Evolutionary conservation across 2,113 vertebrate genomes (phyloP).

Genomic region (Eleginops maclovinus): DNA sequence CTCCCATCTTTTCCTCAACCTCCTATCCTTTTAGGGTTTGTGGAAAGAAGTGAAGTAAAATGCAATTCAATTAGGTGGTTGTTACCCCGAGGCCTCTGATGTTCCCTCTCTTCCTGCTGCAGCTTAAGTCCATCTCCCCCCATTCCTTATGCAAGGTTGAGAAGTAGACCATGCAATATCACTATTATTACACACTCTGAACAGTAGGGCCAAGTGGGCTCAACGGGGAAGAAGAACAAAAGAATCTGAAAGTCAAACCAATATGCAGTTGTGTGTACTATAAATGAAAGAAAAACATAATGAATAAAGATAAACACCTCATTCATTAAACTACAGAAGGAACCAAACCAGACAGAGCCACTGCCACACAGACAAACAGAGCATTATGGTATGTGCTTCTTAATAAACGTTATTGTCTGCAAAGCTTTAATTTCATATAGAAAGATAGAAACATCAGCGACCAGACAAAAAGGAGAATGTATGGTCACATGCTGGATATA

Average conservation of each 20-base stretch:
- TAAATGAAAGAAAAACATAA: background rate
- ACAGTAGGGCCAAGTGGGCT: conserved; percentile 36
- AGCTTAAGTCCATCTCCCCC: conserved; percentile 35
- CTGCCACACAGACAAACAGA: background rate
- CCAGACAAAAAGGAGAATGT: too few relatives aligned
- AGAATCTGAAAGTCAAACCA: background rate
- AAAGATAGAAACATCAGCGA: background rate
- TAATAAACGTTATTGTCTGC: background rate
- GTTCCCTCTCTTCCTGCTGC: conserved; percentile 61
- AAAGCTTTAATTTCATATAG: background rate
- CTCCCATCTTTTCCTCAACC: conserved; percentile 34
- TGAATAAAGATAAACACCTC: background rate
- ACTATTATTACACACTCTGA: conserved; percentile 51
- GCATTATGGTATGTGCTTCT: background rate
- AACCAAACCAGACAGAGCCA: background rate
- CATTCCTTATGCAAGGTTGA: conserved; percentile 70
- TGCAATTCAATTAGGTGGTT: conserved; percentile 75
- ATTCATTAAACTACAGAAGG: background rate
- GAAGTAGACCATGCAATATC: conserved; percentile 65
- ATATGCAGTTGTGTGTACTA: background rate
- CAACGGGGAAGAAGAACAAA: background rate
- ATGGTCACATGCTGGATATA: too few relatives aligned
- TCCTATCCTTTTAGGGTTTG: conserved; percentile 58
- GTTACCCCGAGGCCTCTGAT: conserved; percentile 68
- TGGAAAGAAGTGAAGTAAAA: conserved; percentile 73